Conservation (phyloP, 2,888 invertebrate species). For the Pseudococcus longispinus region DNA sequence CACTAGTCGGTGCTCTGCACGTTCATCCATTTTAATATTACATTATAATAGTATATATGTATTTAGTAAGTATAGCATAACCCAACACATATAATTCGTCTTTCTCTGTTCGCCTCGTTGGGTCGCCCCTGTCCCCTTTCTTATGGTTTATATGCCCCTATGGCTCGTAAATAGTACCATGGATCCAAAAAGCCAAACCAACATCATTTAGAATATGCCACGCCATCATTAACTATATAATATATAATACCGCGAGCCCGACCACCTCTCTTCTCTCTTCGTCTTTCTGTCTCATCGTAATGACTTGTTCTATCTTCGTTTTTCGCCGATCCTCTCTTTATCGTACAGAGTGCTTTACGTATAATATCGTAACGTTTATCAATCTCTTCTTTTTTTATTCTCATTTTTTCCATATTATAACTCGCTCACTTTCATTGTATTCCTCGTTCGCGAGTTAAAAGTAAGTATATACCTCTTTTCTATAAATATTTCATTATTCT, state of each 20-base stretch:
- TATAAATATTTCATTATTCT: neutral
- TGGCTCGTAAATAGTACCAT: neutral
- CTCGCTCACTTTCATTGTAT: too few species aligned
- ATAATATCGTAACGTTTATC: neutral
- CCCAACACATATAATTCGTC: constrained; percentile 11
- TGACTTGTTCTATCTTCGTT: neutral
- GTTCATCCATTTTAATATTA: constrained; percentile 25
- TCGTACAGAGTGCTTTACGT: neutral
- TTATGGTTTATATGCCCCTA: constrained; percentile 10
- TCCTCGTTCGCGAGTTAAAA: too few species aligned
- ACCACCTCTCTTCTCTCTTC: neutral
- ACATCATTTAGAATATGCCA: constrained; percentile 56
- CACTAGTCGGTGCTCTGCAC: neutral
- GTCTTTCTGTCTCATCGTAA: neutral
- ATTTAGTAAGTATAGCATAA: neutral
- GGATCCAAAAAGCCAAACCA: constrained; percentile 52
- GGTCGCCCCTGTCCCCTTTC: neutral
- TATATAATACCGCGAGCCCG: constrained; percentile 29
- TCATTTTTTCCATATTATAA: neutral
- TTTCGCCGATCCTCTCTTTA: neutral
- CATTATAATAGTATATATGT: constrained; percentile 12
- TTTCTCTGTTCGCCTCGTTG: neutral
- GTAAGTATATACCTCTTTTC: neutral
- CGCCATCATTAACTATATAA: constrained; percentile 55
- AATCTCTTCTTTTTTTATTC: neutral